Base-by-base conservation (phyloP, 2,888 invertebrate genomes). In the Athrips mouffetella region DNA sequence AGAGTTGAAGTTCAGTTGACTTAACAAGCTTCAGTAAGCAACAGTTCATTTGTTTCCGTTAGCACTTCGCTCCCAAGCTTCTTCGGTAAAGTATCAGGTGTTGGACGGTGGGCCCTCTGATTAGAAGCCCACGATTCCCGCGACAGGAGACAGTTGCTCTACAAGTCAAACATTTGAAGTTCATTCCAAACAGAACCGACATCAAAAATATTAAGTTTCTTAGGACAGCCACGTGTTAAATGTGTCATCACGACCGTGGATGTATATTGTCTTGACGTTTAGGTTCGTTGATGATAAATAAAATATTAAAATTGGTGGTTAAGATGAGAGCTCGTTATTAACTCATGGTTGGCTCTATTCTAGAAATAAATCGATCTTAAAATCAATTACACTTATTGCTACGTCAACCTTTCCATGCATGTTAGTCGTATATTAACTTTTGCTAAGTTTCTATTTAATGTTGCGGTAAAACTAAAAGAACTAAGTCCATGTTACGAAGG, bases 1-100 rank as follows among this genome's bases (percentile, higher is more conserved):
- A 15, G 10, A 39, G 48, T 21, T 20, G 35, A 27, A 15, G 55
- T 62, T 78, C 55, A 60, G 65, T 33, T 52, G 50, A 54, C 15
- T 35, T 52, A 50, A 54, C 15, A 65, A 58, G 57, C 49, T 55
- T 76, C 74, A 76, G 72, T 71, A 67, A 70, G 76, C 67, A 74
- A 77, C 76, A 80, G 81, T 80, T 83, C 78, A 84, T 83, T 84
- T 83, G 76, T 83, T 84, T 84, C 81, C 81, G 79, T 84, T 82
- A 80, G 69, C 78, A 79, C 78, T 80, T 77, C 76, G 70, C 70
- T 70, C 70, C 65, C 67, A 62, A 66, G 68, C 68, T 70, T 78
- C 78, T 79, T 74, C 72, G 73, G 65, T 62, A 70, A 76, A 77
- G 76, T 84, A 81, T 83, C 75, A 74, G 67, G 76, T 79, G 79